Percentiles rank a stretch among this genome's conserved stretches.
These are phyloP conservation scores for Gambusia yucatana DNA, from an alignment of 2,797 vertebrate genomes.

Conservation along the genomic window DNA sequence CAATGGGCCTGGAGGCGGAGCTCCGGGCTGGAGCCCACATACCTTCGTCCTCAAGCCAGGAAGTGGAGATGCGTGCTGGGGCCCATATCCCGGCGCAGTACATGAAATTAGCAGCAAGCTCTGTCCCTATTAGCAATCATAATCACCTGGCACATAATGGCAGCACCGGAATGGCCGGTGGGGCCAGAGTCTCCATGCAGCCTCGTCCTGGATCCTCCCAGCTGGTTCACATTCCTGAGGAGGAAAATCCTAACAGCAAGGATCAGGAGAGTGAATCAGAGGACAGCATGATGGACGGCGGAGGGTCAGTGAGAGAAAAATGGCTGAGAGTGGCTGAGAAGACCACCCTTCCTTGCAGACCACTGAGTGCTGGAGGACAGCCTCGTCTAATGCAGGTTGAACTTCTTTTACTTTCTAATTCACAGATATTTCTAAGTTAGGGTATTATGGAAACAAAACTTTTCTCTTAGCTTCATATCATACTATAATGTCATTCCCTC, in stretches of 20 bases:
- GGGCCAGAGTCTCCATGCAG: constrained; percentile 90
- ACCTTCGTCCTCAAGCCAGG: constrained; percentile 82
- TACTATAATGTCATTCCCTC: neutral
- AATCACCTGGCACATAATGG: constrained; percentile 70
- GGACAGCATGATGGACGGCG: constrained; percentile 76
- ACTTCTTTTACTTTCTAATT: neutral
- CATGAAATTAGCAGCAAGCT: constrained; percentile 79
- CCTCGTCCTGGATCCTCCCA: constrained; percentile 93
- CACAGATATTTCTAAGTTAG: neutral
- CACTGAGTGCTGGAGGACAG: constrained; percentile 86
- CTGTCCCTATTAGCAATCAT: constrained; percentile 85
- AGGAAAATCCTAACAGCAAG: constrained; percentile 81
- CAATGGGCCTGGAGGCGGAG: constrained; percentile 85
- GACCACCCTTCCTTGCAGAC: constrained; percentile 86
- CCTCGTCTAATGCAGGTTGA: constrained; percentile 93
- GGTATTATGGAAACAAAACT: neutral
- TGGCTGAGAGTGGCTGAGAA: constrained; percentile 95
- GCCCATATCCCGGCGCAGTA: constrained; percentile 76
- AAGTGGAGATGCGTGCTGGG: constrained; percentile 67
- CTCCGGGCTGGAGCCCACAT: constrained; percentile 60
- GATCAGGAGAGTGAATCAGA: constrained; percentile 79
- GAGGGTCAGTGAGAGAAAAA: constrained; percentile 90
- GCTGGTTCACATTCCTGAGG: constrained; percentile 94
- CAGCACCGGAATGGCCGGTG: constrained; percentile 80
- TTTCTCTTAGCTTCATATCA: neutral